Evolutionary conservation across 2,113 vertebrate species (phyloP), one percentile per base, ranked within the genome.

Genomic region (Antennarius striatus): DNA sequence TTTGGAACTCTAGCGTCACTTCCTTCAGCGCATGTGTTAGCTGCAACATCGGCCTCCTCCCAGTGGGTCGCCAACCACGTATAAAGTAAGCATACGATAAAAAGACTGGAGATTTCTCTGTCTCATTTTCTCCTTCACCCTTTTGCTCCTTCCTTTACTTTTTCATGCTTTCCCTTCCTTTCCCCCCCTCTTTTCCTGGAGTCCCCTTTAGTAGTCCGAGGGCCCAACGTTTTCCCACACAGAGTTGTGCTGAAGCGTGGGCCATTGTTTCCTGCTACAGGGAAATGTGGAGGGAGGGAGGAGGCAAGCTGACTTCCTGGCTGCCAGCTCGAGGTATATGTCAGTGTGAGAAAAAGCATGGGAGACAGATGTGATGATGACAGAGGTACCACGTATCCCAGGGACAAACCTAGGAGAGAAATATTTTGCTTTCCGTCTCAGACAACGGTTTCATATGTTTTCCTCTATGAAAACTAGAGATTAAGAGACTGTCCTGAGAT

Each of bases 191-290:
- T 62, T 75, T 77, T 80, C 67, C 79, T 73, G 51, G 49, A 65
- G 60, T 78, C 73, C 63, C 46, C 47, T 54, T 71, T 56, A 68
- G 51, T 39, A 11, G 12, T 60, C 77, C 77, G 80, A 78, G 68
- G 69, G 77, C 68, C 71, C 59, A 53, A 52, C 28, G 71, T 82
- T 88, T 87, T 88, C 90, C 86, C 86, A 88, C 75, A 86, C 73
- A 80, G 66, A 49, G 5, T 46, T 45, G n/a, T 14, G 56, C 68
- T 68, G 71, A 86, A 58, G 77, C 78, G 53, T 62, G 56, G 75
- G 39, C 77, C 68, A 15, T 68, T 85, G 82, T 89, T 92, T 90
- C 86, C 89, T 76, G 68, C 67, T 79, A 46, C 51, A 10, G 48
- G 72, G 82, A 73, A 73, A 63, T 4, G 3, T 53, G 51, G 52